Base-by-base conservation (phyloP, 2,797 vertebrate species). In the Hafferia zeledoni region DNA sequence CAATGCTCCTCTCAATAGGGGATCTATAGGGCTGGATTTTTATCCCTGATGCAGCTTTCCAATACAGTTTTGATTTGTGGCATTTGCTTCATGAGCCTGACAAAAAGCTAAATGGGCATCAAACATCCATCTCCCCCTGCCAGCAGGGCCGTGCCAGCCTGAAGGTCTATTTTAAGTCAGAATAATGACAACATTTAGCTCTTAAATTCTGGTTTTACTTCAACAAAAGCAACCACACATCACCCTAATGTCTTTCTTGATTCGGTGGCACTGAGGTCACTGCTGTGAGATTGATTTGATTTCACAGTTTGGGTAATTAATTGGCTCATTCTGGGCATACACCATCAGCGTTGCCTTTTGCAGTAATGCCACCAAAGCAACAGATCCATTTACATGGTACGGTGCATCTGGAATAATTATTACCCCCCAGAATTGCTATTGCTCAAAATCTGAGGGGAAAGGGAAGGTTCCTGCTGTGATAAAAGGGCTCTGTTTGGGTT, bases 261-360 rank as follows among this genome's bases (percentile, higher is more conserved):
- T 93, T 95, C 83, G 47, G 83, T 79, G 83, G 92, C 94, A 83
- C 52, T 20, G 91, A 94, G 97, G 97, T 97, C 96, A 90, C 93
- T 53, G 93, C 96, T 96, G 95, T 44, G 96, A 97, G 96, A 97
- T 96, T 97, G 94, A 97, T 97, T 95, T 95, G 97, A 98, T 97
- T 97, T 96, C 91, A 75, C 94, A 94, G 96, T 93, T 94, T 93
- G 93, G 80, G 85, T 98, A 97, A 98, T 98, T 98, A 98, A 98
- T 97, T 96, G 96, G 97, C 90, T 97, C 96, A 50, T 97, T 97
- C 95, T 69, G 89, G 95, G 83, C 89, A 17, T 53, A 75, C 92
- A 89, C 94, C 86, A 68, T 92, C 93, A 93, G 69, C 75, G 20
- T 30, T 86, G 88, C 72, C 72, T 94, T 87, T 94, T 90, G 95